Conservation (phyloP, 2,797 vertebrate species). For the Austrolebias charrua region DNA sequence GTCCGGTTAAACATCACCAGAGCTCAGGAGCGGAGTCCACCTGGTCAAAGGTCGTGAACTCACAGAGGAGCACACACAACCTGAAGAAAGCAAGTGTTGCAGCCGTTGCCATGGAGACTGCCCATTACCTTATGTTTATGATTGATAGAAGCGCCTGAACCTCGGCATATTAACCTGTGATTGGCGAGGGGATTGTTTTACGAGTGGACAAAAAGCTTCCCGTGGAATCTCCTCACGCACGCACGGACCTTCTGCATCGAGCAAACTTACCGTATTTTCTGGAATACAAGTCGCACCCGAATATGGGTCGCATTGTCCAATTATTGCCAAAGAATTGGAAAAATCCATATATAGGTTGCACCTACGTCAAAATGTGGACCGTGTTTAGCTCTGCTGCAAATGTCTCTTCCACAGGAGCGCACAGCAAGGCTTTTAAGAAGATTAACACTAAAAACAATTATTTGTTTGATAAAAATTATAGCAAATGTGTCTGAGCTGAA, state of each 20-base stretch:
- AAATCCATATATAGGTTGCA: too few relatives aligned
- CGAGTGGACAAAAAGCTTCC: constrained; percentile 25
- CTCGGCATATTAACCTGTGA: constrained; percentile 54
- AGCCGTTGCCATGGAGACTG: constrained; percentile 38
- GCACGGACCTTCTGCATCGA: constrained; percentile 11
- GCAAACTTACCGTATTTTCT: too few relatives aligned
- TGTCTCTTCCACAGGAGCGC: too few relatives aligned
- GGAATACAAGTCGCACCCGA: too few relatives aligned
- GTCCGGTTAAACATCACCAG: constrained; percentile 21
- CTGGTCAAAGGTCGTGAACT: constrained; percentile 61
- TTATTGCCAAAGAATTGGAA: too few relatives aligned
- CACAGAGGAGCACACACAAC: constrained; percentile 5
- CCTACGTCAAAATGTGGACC: too few relatives aligned
- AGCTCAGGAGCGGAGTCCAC: constrained; percentile 33
- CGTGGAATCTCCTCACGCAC: constrained; percentile 20
- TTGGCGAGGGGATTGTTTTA: constrained; percentile 55
- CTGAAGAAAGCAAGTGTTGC: constrained; percentile 44
- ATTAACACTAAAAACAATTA: too few relatives aligned
- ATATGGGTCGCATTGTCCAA: too few relatives aligned
- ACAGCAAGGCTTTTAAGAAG: too few relatives aligned
- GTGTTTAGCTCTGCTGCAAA: too few relatives aligned
- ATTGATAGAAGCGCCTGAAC: constrained; percentile 71
- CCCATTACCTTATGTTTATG: constrained; percentile 66
- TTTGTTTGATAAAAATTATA: too few relatives aligned
- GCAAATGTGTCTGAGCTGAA: too few relatives aligned